Conservation (phyloP, 2,888 invertebrate species). For the Vesta saturnalis region DNA sequence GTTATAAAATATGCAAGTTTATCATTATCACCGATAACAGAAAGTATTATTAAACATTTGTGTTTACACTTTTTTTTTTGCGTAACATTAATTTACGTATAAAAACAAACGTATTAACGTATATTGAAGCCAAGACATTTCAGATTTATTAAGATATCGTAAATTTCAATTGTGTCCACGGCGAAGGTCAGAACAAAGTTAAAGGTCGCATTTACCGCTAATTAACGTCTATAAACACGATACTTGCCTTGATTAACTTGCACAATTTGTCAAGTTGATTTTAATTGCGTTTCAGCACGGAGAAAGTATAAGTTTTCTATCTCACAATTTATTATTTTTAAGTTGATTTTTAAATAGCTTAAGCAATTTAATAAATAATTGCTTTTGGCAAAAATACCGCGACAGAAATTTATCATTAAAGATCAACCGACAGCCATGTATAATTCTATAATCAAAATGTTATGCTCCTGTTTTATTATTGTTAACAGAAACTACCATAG, state of each 20-base stretch:
- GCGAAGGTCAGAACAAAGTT: slow-evolving; percentile 38
- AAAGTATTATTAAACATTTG: no score
- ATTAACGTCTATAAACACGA: slow-evolving; percentile 40
- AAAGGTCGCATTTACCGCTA: slow-evolving; percentile 38
- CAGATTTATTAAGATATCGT: slow-evolving; percentile 29
- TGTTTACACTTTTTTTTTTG: no score
- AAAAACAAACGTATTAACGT: no score
- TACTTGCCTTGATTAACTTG: slow-evolving; percentile 38
- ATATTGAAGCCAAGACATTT: no score
- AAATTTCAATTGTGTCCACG: slow-evolving; percentile 36
- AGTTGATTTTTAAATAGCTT: slow-evolving; percentile 17
- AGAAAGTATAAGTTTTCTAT: slow-evolving; percentile 22
- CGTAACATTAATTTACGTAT: no score
- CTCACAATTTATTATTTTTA: slow-evolving; percentile 24
- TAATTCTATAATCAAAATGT: slow-evolving; percentile 16
- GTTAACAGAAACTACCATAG: neutral
- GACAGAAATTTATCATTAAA: slow-evolving; percentile 19
- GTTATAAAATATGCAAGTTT: no score
- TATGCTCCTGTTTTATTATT: slow-evolving; percentile 17
- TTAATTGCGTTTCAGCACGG: slow-evolving; percentile 32
- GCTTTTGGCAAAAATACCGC: slow-evolving; percentile 20
- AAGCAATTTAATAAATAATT: slow-evolving; percentile 21
- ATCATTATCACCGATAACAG: no score
- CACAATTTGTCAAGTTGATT: slow-evolving; percentile 37
- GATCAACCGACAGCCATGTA: neutral